Evolutionary conservation across 2,888 invertebrate species (phyloP).

Genomic region (Cantharis rufa): DNA sequence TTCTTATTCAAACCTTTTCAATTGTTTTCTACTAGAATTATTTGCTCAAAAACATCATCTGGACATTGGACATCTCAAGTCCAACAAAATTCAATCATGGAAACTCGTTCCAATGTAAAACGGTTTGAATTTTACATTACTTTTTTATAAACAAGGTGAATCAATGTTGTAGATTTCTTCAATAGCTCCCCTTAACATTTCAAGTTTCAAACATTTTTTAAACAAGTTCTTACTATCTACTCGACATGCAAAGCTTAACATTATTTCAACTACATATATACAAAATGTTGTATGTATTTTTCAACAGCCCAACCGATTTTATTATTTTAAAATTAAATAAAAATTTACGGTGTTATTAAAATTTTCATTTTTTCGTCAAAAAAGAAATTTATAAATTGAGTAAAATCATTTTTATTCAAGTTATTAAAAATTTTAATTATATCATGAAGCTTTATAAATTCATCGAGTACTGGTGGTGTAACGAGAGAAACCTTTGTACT

Average conservation of each 20-base stretch:
- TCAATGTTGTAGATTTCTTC: not conserved
- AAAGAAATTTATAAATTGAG: too few relatives aligned
- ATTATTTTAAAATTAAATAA: too few relatives aligned
- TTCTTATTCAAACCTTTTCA: not conserved
- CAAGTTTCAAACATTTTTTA: not conserved
- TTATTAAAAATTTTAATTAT: too few relatives aligned
- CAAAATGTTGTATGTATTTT: too few relatives aligned
- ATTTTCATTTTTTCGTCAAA: not conserved
- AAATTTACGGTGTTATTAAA: too few relatives aligned
- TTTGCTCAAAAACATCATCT: not conserved
- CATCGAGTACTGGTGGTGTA: too few relatives aligned
- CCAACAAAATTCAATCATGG: not conserved
- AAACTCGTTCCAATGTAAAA: not conserved
- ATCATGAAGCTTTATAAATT: too few relatives aligned
- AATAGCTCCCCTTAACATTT: not conserved
- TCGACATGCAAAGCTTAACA: not conserved
- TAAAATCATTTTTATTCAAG: too few relatives aligned
- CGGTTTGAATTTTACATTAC: not conserved
- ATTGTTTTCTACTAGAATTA: not conserved
- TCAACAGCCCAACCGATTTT: too few relatives aligned
- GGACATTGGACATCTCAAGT: not conserved
- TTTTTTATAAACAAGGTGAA: not conserved
- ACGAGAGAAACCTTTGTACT: too few relatives aligned
- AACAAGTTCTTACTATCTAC: not conserved
- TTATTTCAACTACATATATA: not conserved